A percentile compares a stretch with the other conserved stretches of the same genome.
phyloP scores from a whole-genome alignment of 2,888 invertebrate species.

The Aphidius colemani region DNA sequence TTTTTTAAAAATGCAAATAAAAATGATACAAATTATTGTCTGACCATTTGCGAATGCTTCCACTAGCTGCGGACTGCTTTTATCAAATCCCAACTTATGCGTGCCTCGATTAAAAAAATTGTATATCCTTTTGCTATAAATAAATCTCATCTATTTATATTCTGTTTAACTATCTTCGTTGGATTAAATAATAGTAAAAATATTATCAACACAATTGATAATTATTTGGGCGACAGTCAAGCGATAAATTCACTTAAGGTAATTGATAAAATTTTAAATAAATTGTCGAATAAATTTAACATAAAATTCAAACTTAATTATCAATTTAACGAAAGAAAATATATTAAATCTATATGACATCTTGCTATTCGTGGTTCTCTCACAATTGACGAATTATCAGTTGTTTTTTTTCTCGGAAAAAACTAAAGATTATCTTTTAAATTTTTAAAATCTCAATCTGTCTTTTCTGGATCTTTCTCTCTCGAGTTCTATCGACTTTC shows the following conservation, averaged over 20 bases:
- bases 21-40: constrained; percentile 18
- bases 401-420: constrained; percentile 20
- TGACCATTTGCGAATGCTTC: constrained; percentile 44
- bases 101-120: constrained; percentile 50
- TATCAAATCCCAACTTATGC: constrained; percentile 39
- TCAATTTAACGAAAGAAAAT: too few species aligned
- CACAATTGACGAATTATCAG: constrained; percentile 8
- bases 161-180: constrained; percentile 19
- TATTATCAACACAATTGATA: background rate
- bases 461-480: constrained; percentile 10
- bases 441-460: background rate
- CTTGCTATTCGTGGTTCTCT: constrained; percentile 2
- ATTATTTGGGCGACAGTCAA: too few species aligned
- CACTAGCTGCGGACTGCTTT: constrained; percentile 57
- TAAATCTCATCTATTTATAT: constrained; percentile 25
- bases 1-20: constrained; percentile 26
- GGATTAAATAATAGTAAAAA: constrained; percentile 2
- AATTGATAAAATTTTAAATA: too few species aligned
- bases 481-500: constrained; percentile 2
- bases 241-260: too few species aligned
- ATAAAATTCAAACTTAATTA: too few species aligned
- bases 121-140: constrained; percentile 43
- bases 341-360: constrained; percentile 7
- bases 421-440: background rate
- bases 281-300: too few species aligned